A percentile compares a stretch with the other conserved stretches of the same genome.
Conservation (phyloP, 2,113 vertebrate genomes). For the Mola mola region DNA sequence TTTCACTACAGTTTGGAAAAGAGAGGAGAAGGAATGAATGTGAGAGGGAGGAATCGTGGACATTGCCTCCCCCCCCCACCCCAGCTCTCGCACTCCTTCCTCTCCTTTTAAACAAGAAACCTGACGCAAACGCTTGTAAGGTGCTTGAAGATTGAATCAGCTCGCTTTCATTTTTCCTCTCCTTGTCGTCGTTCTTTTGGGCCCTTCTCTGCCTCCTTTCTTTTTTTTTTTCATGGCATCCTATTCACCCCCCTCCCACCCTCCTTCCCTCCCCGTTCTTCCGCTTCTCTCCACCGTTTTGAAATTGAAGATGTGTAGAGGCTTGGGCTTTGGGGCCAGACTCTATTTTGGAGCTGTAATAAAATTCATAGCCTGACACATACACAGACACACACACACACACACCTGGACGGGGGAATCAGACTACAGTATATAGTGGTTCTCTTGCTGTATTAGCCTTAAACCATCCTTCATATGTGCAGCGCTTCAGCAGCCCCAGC, state of each 20-base stretch:
- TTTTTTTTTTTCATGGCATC: conserved; percentile 40
- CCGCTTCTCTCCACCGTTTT: conserved; percentile 71
- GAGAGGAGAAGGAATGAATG: conserved; percentile 65
- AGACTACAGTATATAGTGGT: conserved; percentile 66
- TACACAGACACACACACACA: conserved; percentile 24
- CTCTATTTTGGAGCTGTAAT: conserved; percentile 82
- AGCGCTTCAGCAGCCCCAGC: conserved; percentile 48
- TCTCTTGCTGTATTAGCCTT: conserved; percentile 69
- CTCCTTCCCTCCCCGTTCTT: conserved; percentile 18
- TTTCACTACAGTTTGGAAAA: conserved; percentile 94
- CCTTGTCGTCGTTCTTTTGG: conserved; percentile 45
- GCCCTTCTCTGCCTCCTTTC: conserved; percentile 56
- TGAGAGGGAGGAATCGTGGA: conserved; percentile 57
- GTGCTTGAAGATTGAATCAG: conserved; percentile 83
- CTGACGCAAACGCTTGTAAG: conserved; percentile 84
- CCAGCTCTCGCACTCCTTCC: conserved; percentile 48
- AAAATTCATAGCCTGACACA: conserved; percentile 80
- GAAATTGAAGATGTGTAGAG: conserved; percentile 84
- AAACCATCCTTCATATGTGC: conserved; percentile 72
- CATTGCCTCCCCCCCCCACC: conserved; percentile 49
- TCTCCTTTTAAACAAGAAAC: conserved; percentile 82
- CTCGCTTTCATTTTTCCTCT: conserved; percentile 73
- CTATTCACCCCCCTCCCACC: conserved; percentile 35
- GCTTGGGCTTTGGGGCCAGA: conserved; percentile 78
- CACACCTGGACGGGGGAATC: conserved; percentile 62